phyloP scores from a whole-genome alignment of 2,888 invertebrate genomes.

The Pammene fasciana region DNA sequence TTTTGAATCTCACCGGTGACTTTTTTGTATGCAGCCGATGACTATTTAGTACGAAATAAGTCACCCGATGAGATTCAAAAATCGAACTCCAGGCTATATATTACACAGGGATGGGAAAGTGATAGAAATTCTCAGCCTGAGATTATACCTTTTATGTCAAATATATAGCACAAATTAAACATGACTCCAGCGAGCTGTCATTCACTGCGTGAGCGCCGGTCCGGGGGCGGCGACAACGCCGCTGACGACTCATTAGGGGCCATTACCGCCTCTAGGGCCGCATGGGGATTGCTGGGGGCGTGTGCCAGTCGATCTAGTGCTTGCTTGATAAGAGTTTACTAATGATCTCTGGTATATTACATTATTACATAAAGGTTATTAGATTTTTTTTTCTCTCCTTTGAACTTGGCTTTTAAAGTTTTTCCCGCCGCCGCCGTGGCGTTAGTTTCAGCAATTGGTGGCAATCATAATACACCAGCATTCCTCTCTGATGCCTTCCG shows the following conservation, averaged over 20 bases:
- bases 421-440: too few relatives aligned
- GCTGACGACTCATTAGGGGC: conserved; percentile 72
- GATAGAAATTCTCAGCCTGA: neutral
- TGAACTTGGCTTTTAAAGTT: neutral
- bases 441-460: too few relatives aligned
- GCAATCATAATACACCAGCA: too few relatives aligned
- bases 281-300: conserved; percentile 41
- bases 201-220: conserved; percentile 36
- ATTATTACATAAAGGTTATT: neutral
- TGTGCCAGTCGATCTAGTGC: conserved; percentile 21
- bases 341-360: conserved; percentile 6
- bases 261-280: conserved; percentile 48
- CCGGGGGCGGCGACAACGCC: conserved; percentile 58
- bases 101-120: too few relatives aligned
- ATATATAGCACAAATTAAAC: conserved; percentile 43
- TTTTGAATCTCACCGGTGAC: too few relatives aligned
- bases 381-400: too few relatives aligned
- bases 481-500: too few relatives aligned
- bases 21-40: too few relatives aligned
- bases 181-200: conserved; percentile 41
- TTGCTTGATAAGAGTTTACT: conserved; percentile 19
- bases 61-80: too few relatives aligned
- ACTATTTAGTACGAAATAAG: too few relatives aligned
- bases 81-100: too few relatives aligned
- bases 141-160: neutral